Evolutionary conservation across 2,113 vertebrate genomes (phyloP).

Genomic region (Bungarus multicinctus): DNA sequence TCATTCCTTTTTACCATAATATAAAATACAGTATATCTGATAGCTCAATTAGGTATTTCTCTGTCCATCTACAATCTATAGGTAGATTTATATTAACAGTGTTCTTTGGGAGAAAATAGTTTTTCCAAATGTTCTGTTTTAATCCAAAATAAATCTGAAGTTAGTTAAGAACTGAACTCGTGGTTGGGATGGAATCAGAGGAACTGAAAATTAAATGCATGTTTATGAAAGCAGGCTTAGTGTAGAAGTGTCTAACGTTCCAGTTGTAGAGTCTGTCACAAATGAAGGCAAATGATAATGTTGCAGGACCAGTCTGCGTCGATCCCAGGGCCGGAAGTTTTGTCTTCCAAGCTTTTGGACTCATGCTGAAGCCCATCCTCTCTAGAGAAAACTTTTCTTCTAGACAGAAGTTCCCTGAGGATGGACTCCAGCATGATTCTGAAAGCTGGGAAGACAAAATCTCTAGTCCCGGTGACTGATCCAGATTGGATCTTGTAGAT

Average conservation of each 20-base stretch:
- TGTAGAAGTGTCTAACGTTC: slow-evolving; percentile 21
- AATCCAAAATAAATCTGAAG: not conserved
- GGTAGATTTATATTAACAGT: not conserved
- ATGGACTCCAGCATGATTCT: too few relatives aligned
- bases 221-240: not conserved
- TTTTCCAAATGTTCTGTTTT: not conserved
- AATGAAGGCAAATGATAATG: too few relatives aligned
- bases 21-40: not conserved
- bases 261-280: not conserved
- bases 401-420: too few relatives aligned
- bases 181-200: not conserved
- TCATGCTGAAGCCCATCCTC: too few relatives aligned
- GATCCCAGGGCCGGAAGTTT: too few relatives aligned
- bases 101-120: not conserved
- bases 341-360: too few relatives aligned
- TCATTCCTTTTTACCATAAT: not conserved
- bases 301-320: too few relatives aligned
- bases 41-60: not conserved
- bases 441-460: too few relatives aligned
- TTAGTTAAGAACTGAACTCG: not conserved
- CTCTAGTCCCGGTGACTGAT: too few relatives aligned
- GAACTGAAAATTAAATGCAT: slow-evolving; percentile 19
- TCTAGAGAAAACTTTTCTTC: too few relatives aligned
- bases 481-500: too few relatives aligned
- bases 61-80: not conserved